phyloP scores from a whole-genome alignment of 2,113 vertebrate species.

The Callionymus lyra region DNA sequence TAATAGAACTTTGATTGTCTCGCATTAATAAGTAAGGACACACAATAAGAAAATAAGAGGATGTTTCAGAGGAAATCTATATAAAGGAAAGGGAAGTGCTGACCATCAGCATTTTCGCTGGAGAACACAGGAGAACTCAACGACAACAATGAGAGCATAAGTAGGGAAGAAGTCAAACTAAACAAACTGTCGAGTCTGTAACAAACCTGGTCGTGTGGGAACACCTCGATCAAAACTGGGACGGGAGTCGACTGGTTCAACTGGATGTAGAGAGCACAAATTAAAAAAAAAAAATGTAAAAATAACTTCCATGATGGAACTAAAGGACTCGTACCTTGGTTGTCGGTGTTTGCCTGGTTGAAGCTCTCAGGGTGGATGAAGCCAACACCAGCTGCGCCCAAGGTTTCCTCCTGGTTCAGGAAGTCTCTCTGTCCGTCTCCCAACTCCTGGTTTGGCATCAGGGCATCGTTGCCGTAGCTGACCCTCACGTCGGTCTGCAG shows the following conservation, averaged over 20 bases:
- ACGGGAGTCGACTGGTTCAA: conserved; percentile 88
- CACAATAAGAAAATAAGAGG: too few species aligned
- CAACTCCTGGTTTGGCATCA: conserved; percentile 79
- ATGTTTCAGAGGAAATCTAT: too few species aligned
- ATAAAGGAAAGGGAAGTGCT: too few species aligned
- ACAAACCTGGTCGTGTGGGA: conserved; percentile 85
- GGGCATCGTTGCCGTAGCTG: conserved; percentile 95
- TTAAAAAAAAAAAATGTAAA: too few species aligned
- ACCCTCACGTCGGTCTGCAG: conserved; percentile 89
- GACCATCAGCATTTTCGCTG: too few species aligned
- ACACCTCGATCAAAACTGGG: conserved; percentile 86
- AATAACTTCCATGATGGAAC: too few species aligned
- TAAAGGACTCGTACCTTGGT: conserved; percentile 79
- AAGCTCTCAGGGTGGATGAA: conserved; percentile 91
- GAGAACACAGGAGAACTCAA: too few species aligned
- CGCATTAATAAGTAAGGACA: too few species aligned
- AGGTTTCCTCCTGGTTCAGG: conserved; percentile 77
- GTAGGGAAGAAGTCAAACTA: too few species aligned
- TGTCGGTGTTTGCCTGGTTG: conserved; percentile 91
- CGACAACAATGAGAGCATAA: too few species aligned
- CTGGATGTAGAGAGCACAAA: conserved; percentile 52
- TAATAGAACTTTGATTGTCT: too few species aligned
- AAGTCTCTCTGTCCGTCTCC: conserved; percentile 72
- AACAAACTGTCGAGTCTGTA: too few species aligned
- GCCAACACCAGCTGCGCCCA: conserved; percentile 79